phyloP scores from a whole-genome alignment of 2,888 invertebrate species.

The Blera fallax region DNA sequence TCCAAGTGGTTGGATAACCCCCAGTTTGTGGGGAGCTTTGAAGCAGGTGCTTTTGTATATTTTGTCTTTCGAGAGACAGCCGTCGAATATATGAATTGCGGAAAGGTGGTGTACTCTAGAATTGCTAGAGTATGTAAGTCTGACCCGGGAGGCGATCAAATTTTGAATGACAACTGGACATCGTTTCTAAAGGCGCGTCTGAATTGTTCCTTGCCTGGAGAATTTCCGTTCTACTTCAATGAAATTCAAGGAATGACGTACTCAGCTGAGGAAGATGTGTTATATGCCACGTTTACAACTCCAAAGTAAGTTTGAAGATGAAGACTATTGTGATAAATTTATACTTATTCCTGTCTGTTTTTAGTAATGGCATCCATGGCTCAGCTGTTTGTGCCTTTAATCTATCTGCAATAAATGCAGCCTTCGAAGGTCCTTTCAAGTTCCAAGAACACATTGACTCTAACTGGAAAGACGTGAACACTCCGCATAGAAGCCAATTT shows the following conservation, averaged over 20 bases:
- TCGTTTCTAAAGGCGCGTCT: slow-evolving; percentile 93
- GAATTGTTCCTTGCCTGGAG: slow-evolving; percentile 92
- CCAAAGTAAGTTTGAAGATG: slow-evolving; percentile 84
- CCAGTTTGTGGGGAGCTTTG: slow-evolving; percentile 95
- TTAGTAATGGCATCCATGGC: slow-evolving; percentile 92
- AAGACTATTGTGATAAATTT: neutral
- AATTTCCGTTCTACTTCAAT: slow-evolving; percentile 93
- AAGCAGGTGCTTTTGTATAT: slow-evolving; percentile 93
- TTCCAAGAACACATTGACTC: slow-evolving; percentile 89
- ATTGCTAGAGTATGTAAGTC: slow-evolving; percentile 96
- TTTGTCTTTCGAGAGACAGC: slow-evolving; percentile 95
- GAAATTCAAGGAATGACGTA: slow-evolving; percentile 93
- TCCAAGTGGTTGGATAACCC: slow-evolving; percentile 95
- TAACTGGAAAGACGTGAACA: slow-evolving; percentile 88
- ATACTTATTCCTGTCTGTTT: slow-evolving; percentile 36
- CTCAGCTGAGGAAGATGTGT: slow-evolving; percentile 88
- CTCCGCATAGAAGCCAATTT: slow-evolving; percentile 84
- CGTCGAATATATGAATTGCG: slow-evolving; percentile 96
- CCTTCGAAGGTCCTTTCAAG: slow-evolving; percentile 93
- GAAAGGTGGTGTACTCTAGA: slow-evolving; percentile 94
- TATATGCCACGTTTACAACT: slow-evolving; percentile 93
- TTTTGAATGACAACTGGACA: slow-evolving; percentile 94
- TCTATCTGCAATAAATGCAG: slow-evolving; percentile 89
- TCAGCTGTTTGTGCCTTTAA: slow-evolving; percentile 96
- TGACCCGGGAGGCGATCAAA: slow-evolving; percentile 89